Conservation (phyloP, 2,113 vertebrate genomes). For the Erythrolamprus reginae region DNA sequence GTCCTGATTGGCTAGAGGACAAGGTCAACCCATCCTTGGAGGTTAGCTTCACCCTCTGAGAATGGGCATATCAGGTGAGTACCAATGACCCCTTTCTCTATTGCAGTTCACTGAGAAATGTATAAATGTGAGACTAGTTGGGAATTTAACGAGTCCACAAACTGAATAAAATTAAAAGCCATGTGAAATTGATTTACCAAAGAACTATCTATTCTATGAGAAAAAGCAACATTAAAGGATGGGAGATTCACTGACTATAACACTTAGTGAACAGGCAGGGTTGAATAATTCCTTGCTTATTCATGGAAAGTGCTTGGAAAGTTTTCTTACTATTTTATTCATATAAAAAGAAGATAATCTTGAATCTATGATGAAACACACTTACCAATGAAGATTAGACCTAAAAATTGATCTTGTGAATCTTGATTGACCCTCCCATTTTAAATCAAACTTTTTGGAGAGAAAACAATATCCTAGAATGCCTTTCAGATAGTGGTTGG, state of each 20-base stretch:
- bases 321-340: background rate
- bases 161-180: background rate
- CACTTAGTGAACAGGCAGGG: background rate
- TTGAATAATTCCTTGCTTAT: background rate
- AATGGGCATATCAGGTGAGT: no score
- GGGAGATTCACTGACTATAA: background rate
- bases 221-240: background rate
- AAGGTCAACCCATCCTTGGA: no score
- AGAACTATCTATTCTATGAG: background rate
- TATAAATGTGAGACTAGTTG: background rate
- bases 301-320: background rate
- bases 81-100: no score
- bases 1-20: no score
- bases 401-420: background rate
- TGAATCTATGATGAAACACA: background rate
- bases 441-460: background rate
- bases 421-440: background rate
- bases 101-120: background rate
- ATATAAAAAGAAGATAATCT: background rate
- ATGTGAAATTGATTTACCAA: background rate
- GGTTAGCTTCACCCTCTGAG: no score
- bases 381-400: background rate
- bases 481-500: background rate
- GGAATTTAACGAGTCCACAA: background rate
- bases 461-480: background rate